Evolutionary conservation across 2,113 vertebrate genomes (phyloP).

Genomic region (Brienomyrus brachyistius): DNA sequence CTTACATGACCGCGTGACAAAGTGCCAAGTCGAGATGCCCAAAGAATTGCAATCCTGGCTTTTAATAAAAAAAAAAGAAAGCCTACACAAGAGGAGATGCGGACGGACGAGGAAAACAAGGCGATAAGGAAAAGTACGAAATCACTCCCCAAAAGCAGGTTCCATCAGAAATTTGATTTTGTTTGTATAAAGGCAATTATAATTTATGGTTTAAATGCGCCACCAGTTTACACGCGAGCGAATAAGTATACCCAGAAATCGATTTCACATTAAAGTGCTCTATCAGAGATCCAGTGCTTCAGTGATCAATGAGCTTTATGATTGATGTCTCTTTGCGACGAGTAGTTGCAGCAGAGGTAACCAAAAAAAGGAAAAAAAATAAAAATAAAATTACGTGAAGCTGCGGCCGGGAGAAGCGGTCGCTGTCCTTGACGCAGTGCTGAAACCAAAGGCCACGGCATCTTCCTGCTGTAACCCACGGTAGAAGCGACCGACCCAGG

Average conservation of each 20-base stretch:
- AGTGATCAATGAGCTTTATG: slow-evolving; percentile 63
- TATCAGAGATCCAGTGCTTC: slow-evolving; percentile 35
- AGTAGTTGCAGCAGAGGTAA: slow-evolving; percentile 51
- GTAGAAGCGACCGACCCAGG: slow-evolving; percentile 19
- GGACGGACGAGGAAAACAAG: neutral
- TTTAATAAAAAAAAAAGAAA: slow-evolving; percentile 21
- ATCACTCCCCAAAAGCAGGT: slow-evolving; percentile 37
- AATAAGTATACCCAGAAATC: neutral
- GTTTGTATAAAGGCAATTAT: slow-evolving; percentile 26
- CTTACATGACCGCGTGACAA: neutral
- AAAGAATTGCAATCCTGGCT: slow-evolving; percentile 13
- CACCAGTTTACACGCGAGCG: neutral
- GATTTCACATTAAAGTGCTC: slow-evolving; percentile 10
- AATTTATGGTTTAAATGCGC: neutral
- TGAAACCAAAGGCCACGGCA: slow-evolving; percentile 58
- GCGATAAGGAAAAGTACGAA: slow-evolving; percentile 38
- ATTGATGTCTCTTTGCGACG: slow-evolving; percentile 47
- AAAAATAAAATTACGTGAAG: neutral
- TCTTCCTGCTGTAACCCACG: slow-evolving; percentile 1
- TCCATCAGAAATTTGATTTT: slow-evolving; percentile 40
- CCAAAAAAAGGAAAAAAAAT: slow-evolving; percentile 41
- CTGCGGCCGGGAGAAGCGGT: slow-evolving; percentile 25
- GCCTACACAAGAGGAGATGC: slow-evolving; percentile 28
- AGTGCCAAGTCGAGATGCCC: slow-evolving; percentile 2
- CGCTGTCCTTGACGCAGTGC: slow-evolving; percentile 55